These are phyloP conservation scores for Microcebus jonahi DNA, from an alignment of 2,113 vertebrate genomes.

Conservation along the genomic window DNA sequence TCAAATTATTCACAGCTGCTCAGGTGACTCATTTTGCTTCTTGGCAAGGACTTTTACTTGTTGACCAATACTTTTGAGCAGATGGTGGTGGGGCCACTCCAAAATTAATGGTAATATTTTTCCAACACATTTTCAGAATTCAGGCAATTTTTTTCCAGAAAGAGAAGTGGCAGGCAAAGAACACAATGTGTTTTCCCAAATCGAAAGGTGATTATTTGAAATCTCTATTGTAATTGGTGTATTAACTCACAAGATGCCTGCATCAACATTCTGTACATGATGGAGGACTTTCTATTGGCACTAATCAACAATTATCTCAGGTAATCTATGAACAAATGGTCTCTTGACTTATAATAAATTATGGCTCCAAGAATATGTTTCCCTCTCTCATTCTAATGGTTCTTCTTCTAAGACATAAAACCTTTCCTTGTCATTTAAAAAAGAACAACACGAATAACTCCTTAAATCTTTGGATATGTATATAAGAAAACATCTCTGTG, in stretches of 20 bases:
- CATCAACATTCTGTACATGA: background rate
- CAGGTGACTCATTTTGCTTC: background rate
- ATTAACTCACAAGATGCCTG: background rate
- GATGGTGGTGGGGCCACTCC: background rate
- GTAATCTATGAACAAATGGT: background rate
- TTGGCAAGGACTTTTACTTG: background rate
- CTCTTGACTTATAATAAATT: background rate
- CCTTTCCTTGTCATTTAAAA: background rate
- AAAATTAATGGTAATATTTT: background rate
- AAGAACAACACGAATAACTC: background rate
- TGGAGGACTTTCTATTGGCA: background rate
- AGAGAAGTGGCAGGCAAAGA: background rate
- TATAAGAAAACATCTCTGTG: background rate
- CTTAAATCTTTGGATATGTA: background rate
- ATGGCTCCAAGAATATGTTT: background rate
- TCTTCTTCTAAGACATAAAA: background rate
- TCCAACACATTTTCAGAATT: background rate
- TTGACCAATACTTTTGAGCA: background rate
- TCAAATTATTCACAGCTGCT: background rate
- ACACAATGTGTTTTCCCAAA: background rate
- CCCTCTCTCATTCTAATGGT: background rate
- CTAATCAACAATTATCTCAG: background rate
- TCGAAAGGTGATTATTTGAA: background rate
- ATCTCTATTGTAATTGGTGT: background rate
- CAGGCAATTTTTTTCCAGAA: background rate